Evolutionary conservation across 2,888 invertebrate genomes (phyloP), one percentile per base, ranked within the genome.

Genomic region (Aplocera efformata): DNA sequence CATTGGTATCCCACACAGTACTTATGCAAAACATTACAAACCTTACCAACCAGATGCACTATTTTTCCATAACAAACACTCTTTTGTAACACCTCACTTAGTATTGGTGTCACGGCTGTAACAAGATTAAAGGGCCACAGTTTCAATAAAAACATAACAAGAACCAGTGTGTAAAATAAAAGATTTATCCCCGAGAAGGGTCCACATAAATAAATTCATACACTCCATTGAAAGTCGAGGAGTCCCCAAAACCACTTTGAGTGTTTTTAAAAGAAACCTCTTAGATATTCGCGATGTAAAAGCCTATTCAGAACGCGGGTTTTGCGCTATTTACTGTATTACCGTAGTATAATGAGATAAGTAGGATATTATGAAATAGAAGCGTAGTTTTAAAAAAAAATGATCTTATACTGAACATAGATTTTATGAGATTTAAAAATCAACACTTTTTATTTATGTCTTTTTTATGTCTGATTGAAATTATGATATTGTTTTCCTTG

Each of bases 121-220:
- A 72, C 52, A 64, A 65, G 62, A 72, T 72, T 68, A 68, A 64
- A 58, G 59, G 53, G 39, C 51, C 50, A 51, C 55, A 60, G 63
- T 68, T 75, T 70, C 74, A 74, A 78, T 79, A 74, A 76, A 77
- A 74, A 72, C 60, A 72, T 79, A 73, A 79, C 71, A 64, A 70
- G 65, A 67, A 61, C 60, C 61, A 56, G 65, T 63, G 72, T 74
- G 74, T 73, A 70, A 79, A 77, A 79, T 72, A 67, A 77, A 80
- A 76, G 74, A 77, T 81, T 79, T 81, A 80, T 79, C 67, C 68
- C 49, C 42, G 42, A 41, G 47, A 39, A 50, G 48, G 50, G 53
- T 47, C 58, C 56, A 65, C 57, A 71, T 78, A 77, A 76, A 81
- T 79, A 78, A 70, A 80, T 80, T 79, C 77, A 75, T 73, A 70